These are phyloP conservation scores for Antitype chi DNA, from an alignment of 2,888 invertebrate species.

Conservation along the genomic window DNA sequence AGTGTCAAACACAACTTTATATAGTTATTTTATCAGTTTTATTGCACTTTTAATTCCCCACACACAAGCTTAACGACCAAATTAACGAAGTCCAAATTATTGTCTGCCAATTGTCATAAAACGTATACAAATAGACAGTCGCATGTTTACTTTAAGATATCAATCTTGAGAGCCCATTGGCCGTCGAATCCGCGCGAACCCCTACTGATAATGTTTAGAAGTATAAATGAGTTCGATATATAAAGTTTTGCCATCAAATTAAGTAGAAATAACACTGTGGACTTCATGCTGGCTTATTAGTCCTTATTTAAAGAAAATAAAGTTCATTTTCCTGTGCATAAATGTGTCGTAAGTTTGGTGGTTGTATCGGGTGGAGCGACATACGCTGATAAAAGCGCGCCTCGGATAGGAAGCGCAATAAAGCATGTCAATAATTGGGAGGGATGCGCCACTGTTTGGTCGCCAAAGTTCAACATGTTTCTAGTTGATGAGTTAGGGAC, in stretches of 20 bases:
- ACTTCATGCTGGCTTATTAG: slow-evolving; percentile 6
- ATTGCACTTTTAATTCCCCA: slow-evolving; percentile 57
- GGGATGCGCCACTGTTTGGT: slow-evolving; percentile 78
- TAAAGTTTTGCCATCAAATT: slow-evolving; percentile 88
- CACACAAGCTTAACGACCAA: slow-evolving; percentile 66
- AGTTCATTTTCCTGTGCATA: slow-evolving; percentile 62
- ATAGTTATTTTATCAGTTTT: slow-evolving; percentile 63
- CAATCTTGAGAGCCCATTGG: slow-evolving; percentile 76
- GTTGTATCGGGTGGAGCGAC: slow-evolving; percentile 72
- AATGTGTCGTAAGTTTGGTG: slow-evolving; percentile 45
- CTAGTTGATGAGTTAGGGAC: slow-evolving; percentile 44
- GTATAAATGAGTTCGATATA: slow-evolving; percentile 87
- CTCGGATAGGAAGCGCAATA: slow-evolving; percentile 83
- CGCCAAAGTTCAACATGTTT: slow-evolving; percentile 62
- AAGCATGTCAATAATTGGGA: slow-evolving; percentile 88
- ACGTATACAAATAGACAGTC: slow-evolving; percentile 65
- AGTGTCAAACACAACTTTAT: slow-evolving; percentile 59
- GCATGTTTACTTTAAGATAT: slow-evolving; percentile 72
- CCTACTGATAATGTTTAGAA: slow-evolving; percentile 77
- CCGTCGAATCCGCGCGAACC: slow-evolving; percentile 78
- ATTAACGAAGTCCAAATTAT: slow-evolving; percentile 69
- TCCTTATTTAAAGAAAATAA: slow-evolving; percentile 58
- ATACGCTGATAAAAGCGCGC: slow-evolving; percentile 86
- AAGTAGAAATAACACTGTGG: slow-evolving; percentile 78
- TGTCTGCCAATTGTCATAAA: slow-evolving; percentile 70